phyloP scores from a whole-genome alignment of 37 sponge, comb jelly and placozoan species.

The Oopsacas minuta region DNA sequence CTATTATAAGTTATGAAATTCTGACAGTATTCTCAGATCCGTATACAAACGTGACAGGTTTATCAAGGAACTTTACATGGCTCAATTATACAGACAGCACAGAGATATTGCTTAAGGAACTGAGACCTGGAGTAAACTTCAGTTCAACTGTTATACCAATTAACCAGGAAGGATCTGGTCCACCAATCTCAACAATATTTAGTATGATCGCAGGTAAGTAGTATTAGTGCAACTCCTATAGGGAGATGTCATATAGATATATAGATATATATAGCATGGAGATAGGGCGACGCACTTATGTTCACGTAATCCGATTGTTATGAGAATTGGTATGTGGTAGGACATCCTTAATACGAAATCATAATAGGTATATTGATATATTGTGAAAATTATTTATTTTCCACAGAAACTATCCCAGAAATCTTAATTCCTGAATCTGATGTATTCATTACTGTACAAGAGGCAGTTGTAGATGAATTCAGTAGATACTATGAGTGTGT shows the following conservation, averaged over 20 bases:
- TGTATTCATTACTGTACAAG: not conserved
- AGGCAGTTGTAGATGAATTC: not conserved
- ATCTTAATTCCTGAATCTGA: not conserved
- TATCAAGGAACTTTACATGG: not conserved
- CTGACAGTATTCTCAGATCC: not conserved
- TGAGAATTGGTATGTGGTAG: not conserved
- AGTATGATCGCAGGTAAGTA: not conserved
- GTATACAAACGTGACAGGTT: not conserved
- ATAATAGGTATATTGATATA: not conserved
- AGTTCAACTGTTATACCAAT: not conserved
- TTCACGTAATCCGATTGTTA: not conserved
- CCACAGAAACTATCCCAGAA: not conserved
- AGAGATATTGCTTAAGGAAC: not conserved
- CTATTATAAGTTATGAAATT: not conserved
- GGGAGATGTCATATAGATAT: too few species aligned
- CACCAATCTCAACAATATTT: not conserved
- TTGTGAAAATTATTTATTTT: not conserved
- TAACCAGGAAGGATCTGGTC: not conserved
- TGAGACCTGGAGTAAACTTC: not conserved
- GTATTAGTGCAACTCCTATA: not conserved
- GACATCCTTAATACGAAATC: not conserved
- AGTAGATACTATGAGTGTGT: not conserved
- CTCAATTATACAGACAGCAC: not conserved
- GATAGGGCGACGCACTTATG: not conserved
- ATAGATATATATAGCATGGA: too few species aligned